These are phyloP conservation scores for Brachionus asplanchnoidis DNA, from an alignment of 1,140 invertebrate species.

Conservation along the genomic window DNA sequence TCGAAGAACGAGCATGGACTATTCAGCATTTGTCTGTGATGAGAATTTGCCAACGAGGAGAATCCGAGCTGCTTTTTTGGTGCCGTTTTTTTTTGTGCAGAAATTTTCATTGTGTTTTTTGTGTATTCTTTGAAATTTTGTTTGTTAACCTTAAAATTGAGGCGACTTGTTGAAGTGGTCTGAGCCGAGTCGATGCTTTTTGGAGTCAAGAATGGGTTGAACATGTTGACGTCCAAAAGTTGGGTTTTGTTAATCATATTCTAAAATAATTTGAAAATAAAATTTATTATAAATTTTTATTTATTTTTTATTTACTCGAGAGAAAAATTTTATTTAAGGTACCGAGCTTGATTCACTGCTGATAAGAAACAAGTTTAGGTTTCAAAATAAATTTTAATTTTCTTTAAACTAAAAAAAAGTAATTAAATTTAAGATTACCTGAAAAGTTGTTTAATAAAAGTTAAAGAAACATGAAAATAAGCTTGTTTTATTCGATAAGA, in stretches of 20 bases:
- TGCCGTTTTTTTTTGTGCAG: background rate
- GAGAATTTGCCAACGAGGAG: background rate
- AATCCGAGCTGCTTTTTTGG: background rate
- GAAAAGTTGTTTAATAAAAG: background rate
- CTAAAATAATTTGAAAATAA: background rate
- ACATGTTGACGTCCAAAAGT: background rate
- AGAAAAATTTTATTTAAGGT: background rate
- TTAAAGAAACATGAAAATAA: background rate
- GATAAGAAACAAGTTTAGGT: background rate
- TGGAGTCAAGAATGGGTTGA: background rate
- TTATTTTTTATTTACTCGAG: background rate
- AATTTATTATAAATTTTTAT: background rate
- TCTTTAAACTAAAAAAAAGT: background rate
- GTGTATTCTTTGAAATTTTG: conserved; percentile 18
- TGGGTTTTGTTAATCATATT: background rate
- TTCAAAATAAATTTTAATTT: conserved; percentile 5
- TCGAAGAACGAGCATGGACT: background rate
- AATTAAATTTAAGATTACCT: conserved; percentile 20
- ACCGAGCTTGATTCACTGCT: background rate
- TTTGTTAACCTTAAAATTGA: conserved; percentile 12
- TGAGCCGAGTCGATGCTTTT: background rate
- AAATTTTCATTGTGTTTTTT: background rate
- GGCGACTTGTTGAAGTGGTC: background rate
- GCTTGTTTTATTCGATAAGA: background rate
- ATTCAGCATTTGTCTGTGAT: background rate